Percentiles rank a stretch among this genome's conserved stretches.
These are phyloP conservation scores for Martes flavigula DNA, from an alignment of 2,797 vertebrate genomes.

Conservation along the genomic window DNA sequence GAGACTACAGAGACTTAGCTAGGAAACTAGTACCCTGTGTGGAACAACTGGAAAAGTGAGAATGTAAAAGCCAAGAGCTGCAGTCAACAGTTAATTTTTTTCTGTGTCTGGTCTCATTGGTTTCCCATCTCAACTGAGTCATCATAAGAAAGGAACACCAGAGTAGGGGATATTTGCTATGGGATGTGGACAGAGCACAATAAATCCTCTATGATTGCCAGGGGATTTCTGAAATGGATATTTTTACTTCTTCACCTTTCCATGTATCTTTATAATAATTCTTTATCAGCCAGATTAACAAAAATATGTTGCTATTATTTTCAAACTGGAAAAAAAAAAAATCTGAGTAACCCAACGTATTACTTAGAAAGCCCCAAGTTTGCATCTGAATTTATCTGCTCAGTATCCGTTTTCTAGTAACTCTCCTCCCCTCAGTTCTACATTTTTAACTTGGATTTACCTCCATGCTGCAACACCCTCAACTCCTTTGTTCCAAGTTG, in stretches of 20 bases:
- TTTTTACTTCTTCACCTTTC: conserved; percentile 28
- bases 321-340: neutral
- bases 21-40: neutral
- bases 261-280: neutral
- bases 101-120: neutral
- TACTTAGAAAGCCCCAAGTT: neutral
- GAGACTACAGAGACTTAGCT: neutral
- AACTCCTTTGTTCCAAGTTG: neutral
- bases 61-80: neutral
- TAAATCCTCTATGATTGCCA: neutral
- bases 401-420: neutral
- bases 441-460: neutral
- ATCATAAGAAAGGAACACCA: neutral
- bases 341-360: neutral
- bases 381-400: neutral
- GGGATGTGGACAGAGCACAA: neutral
- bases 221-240: neutral
- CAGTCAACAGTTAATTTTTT: neutral
- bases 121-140: neutral
- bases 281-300: neutral
- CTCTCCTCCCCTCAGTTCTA: neutral
- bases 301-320: neutral
- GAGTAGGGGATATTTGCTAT: neutral
- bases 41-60: neutral
- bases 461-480: neutral